A percentile compares a stretch with the other conserved stretches of the same genome.
These are phyloP conservation scores for Dryobates pubescens DNA, from an alignment of 2,797 vertebrate genomes.

Conservation along the genomic window DNA sequence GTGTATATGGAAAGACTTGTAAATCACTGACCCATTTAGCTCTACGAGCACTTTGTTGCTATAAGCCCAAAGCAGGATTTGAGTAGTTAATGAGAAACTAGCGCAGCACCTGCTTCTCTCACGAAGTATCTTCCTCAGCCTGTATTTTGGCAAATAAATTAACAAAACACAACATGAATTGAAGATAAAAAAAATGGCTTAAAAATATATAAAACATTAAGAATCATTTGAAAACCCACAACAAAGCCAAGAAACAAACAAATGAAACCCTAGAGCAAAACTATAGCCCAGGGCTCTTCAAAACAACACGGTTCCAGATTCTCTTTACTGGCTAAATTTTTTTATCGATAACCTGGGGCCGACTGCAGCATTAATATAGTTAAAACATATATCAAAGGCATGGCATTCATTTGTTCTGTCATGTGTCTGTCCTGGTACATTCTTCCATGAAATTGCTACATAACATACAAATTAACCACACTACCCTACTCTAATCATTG, in stretches of 20 bases:
- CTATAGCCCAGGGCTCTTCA: background rate
- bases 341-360: conserved; percentile 50
- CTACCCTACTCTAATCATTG: conserved; percentile 97
- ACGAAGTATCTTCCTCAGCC: conserved; percentile 58
- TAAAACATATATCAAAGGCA: conserved; percentile 63
- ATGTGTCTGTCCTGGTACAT: conserved; percentile 78
- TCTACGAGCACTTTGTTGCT: conserved; percentile 62
- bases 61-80: conserved; percentile 72
- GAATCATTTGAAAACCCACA: too few relatives aligned
- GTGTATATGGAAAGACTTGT: conserved; percentile 57
- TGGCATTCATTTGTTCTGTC: conserved; percentile 63
- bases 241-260: background rate
- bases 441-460: conserved; percentile 81
- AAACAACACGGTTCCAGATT: background rate
- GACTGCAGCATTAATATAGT: conserved; percentile 39
- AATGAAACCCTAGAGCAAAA: background rate
- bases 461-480: conserved; percentile 95
- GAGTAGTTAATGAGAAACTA: conserved; percentile 76
- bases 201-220: too few relatives aligned
- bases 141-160: conserved; percentile 42
- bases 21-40: conserved; percentile 66
- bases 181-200: background rate
- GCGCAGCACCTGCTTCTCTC: conserved; percentile 73
- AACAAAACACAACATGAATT: background rate
- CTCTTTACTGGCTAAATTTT: background rate